Base-by-base conservation (phyloP, 2,888 invertebrate genomes). In the Dasypolia templi region DNA sequence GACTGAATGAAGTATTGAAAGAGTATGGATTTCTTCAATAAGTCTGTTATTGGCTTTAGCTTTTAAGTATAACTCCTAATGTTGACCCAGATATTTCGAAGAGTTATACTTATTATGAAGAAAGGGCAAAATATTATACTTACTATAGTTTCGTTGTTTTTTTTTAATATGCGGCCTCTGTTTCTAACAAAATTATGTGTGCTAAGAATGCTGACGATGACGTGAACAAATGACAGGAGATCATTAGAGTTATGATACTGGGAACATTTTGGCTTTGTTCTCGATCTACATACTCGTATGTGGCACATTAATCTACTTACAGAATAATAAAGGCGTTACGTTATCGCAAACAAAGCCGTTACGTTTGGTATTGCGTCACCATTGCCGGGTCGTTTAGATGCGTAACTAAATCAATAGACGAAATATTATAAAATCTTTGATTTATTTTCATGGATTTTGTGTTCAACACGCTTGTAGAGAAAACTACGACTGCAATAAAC, bases 301-400 rank as follows among this genome's bases (percentile, higher is more conserved):
- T 56, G 68, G 56, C 59, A 68, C 66, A 79, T 85, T 79, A 74
- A 75, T 79, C 72, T 82, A 82, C 42, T 66, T 69, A 74, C 53
- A 51, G 51, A 46, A 58, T 74, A 72, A 65, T 67, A 86, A 79
- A 79, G 75, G 64, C 76, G 66, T 82, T 71, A 85, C 74, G 75
- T 71, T 86, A 86, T 79, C 66, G 77, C 75, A 65, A 74, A 83
- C 71, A 84, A 79, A 88, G 71, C 82, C 69, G 81, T 84, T 76
- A 69, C 79, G 63, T 82, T 77, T 82, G 53, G 66, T 80, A 75
- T 88, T 90, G 79, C 89, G 84, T 89, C 86, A 89, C 64, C 67
- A 74, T 72, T 71, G 68, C 81, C 82, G 82, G 81, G 80, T 82
- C 73, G 81, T 78, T 84, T 75, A 81, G 83, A 85, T 67, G 84